Evolutionary conservation across 2,888 invertebrate species (phyloP).

Genomic region (Drosophila tanythrix): DNA sequence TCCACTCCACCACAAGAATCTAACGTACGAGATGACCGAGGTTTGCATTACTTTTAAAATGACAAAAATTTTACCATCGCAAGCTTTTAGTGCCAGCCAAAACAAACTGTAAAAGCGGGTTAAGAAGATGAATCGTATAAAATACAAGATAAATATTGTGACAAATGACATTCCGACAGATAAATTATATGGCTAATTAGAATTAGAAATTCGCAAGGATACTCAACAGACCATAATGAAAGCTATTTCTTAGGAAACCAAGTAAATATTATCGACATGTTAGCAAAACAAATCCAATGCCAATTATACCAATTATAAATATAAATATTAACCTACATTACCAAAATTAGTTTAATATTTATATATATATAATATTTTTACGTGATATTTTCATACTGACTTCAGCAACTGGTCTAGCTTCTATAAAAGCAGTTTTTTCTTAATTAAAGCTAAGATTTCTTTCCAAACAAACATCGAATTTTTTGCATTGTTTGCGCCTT

Average conservation of each 20-base stretch:
- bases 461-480: background rate
- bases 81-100: conserved; percentile 16
- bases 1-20: background rate
- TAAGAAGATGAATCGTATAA: background rate
- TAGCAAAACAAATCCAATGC: background rate
- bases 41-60: conserved; percentile 30
- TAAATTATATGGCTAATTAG: background rate
- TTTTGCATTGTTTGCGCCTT: background rate
- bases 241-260: background rate
- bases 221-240: background rate
- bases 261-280: background rate
- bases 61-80: conserved; percentile 13
- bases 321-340: no score
- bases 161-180: background rate
- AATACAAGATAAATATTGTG: background rate
- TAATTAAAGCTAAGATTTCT: background rate
- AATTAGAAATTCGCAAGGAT: background rate
- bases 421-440: background rate
- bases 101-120: background rate
- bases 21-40: conserved; percentile 12
- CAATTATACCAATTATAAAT: background rate
- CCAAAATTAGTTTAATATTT: background rate
- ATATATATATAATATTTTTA: background rate
- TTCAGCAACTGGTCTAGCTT: background rate
- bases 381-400: background rate